phyloP scores from a whole-genome alignment of 2,113 vertebrate genomes.

The Tamias sibiricus region DNA sequence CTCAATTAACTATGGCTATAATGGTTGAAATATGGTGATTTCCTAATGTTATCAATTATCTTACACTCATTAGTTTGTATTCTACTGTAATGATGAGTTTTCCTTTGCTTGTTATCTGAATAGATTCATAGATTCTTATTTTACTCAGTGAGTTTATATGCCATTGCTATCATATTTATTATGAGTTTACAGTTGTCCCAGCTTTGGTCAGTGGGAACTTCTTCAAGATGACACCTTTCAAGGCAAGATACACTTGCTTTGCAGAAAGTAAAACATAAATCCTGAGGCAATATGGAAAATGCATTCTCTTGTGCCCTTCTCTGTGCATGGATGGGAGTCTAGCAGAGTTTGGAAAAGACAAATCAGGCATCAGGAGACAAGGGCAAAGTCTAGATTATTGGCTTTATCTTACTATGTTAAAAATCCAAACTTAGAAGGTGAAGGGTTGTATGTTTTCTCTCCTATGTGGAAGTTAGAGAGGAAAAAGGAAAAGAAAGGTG shows the following conservation, averaged over 20 bases:
- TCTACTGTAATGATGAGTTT: background rate
- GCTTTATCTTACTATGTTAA: background rate
- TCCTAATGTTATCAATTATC: background rate
- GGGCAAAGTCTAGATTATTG: background rate
- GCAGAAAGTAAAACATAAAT: constrained; percentile 43
- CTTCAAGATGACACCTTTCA: background rate
- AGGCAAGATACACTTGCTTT: background rate
- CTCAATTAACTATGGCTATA: background rate
- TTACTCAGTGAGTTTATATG: background rate
- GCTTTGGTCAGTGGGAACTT: background rate
- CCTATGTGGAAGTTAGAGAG: too few species aligned
- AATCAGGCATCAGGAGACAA: background rate
- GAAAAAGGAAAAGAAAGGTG: too few species aligned
- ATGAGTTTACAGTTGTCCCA: background rate
- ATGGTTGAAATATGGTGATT: background rate
- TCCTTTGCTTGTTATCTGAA: background rate
- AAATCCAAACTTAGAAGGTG: too few species aligned
- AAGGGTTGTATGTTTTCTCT: too few species aligned
- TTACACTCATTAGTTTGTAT: background rate
- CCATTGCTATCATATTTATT: background rate
- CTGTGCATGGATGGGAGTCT: background rate
- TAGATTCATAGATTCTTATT: background rate
- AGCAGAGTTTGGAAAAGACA: background rate
- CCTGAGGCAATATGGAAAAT: background rate
- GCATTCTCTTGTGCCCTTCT: background rate